Evolutionary conservation across 2,797 vertebrate genomes (phyloP), one percentile per base, ranked within the genome.

Genomic region (Basileuterus tristriatus): DNA sequence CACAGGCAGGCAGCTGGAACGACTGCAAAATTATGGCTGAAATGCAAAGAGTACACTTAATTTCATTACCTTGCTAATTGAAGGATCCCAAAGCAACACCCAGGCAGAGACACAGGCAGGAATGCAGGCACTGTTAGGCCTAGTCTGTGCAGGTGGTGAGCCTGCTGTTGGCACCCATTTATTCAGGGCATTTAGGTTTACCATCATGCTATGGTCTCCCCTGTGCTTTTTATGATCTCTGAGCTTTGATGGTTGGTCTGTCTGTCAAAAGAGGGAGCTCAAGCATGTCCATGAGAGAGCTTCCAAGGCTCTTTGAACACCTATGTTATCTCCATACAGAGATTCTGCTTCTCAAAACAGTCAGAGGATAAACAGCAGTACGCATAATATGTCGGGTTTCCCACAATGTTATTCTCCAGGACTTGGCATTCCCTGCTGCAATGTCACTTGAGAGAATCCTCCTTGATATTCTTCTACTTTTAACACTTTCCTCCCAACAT

Each of bases 401-500:
- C 24, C 21, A 59, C 39, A 34, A 1, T 29, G 12, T 49, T 59
- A 8, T 41, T 71, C 30, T 65, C 15, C 52, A 52, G 52, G 52
- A 41, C 15, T 46, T 83, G 37, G 39, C 26, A 46, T 71, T 65
- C 26, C 26, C 58, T 71, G 58, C 39, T 71, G 12, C 52, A 65
- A 32, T 65, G 58, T 83, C 30, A 46, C 58, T 71, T 83, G 12
- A 44, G 24, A 0, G 0, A 58, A 70, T 64, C 21, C 8, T 64
- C n/a, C 41, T 69, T 1, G 1, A 6, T 4, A 14, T 30, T 62
- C 9, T 32, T 71, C 29, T 0, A 1, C 21, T 83, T 70, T 39
- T 64, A 65, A 58, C 37, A 2, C n/a, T 46, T 89, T 70, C n/a
- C 41, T 71, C 6, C 37, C 18, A 65, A 59, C 3, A 32, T 1